Evolutionary conservation across 2,113 vertebrate species (phyloP), one percentile per base, ranked within the genome.

Genomic region (Perca flavescens): DNA sequence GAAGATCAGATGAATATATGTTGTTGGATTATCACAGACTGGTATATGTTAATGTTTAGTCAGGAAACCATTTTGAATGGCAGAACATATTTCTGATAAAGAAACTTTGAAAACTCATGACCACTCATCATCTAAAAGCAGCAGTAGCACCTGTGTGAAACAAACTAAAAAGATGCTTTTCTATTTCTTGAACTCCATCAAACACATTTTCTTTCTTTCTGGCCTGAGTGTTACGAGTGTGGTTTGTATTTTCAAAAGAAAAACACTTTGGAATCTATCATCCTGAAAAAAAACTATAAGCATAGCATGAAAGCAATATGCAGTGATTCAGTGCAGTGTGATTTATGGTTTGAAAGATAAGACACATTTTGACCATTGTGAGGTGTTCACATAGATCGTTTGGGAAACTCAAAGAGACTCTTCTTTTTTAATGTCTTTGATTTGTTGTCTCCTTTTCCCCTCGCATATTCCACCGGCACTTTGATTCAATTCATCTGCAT

Each of bases 391-490:
- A 34, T 61, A 56, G 50, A 74, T 21, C 73, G 40, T 50, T 54
- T 57, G 28, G 16, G 49, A 68, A 66, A 66, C 22, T 43, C 31
- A 78, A 67, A 67, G 36, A 54, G 16, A 70, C 25, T 50, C 21
- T 36, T 25, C 25, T 50, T 66, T 50, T 71, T 80, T 54, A 57
- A 52, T 72, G 52, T 49, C 21, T 85, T 66, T 66, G 46, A 79
- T 75, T 75, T 53, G 36, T 47, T 85, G 43, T 70, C 61, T 85
- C 2, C 28, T 28, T 47, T 53, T 31, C 52, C 19, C 54, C 28
- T 40, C 2, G 1, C 54, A 34, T 52, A 46, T 19, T 74, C 47
- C 49, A 77, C 22, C 13, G 1, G 10, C 31, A 25, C 63, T 79
- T 69, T 75, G 16, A 64, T 28, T 28, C 28, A 47, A 71, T 53